Evolutionary conservation across 1,140 invertebrate species (phyloP), one percentile per base, ranked within the genome.

Genomic region (Neotoxoptera formosana): DNA sequence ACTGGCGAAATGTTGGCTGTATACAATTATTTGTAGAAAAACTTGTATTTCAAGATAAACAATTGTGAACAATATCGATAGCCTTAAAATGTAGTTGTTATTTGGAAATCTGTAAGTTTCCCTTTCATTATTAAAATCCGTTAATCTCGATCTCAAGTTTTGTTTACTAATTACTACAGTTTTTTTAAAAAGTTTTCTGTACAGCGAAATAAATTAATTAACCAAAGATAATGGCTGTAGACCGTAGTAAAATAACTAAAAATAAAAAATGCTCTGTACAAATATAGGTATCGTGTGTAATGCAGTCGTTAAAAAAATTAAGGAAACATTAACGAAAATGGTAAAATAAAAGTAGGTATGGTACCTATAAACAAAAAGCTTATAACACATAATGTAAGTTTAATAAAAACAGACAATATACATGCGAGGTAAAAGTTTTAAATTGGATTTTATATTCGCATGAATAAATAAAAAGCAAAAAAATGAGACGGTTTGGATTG

Each of bases 51-150:
- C 47, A 76, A 17, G 60, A 76, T 17, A n/a, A 76, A 76, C 60
- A 76, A n/a, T n/a, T 76, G 60, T 76, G 60, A 76, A n/a, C n/a
- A 76, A n/a, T 76, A 76, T 76, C n/a, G 60, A n/a, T 76, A 76
- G 60, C 60, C 14, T n/a, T 76, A 76, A n/a, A 76, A 87, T 25
- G 41, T 45, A 84, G 83, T 11, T 45, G 8, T 45, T 41, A n/a
- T 47, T 87, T n/a, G 41, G 11, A 87, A 87, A 87, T 87, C 84
- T 47, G 45, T 76, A 76, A 76, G 60, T 30, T 87, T 6, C 45
- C 30, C 45, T 87, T 87, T 87, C 84, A 47, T 41, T 36, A 41
- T 84, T 84, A 9, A 41, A 41, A 45, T 41, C 30, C 14, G 25
- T 48, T 87, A 87, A 87, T 87, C 14, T 87, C 25, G 84, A 87